A percentile compares a stretch with the other conserved stretches of the same genome.
phyloP scores from a whole-genome alignment of 2,113 vertebrate genomes.

The Tor tambroides region DNA sequence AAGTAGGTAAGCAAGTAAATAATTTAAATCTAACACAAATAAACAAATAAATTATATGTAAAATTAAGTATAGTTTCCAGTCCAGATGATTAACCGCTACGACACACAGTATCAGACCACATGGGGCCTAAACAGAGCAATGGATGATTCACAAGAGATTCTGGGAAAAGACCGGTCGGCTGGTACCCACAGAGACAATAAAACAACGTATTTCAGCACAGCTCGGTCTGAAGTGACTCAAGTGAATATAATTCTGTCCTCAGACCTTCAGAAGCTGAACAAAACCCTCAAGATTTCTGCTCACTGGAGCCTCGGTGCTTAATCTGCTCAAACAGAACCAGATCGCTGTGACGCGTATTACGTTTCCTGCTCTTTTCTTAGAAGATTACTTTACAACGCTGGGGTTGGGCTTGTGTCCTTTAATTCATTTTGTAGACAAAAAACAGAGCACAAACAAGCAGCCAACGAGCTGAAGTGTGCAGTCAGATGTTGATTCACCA shows the following conservation, averaged over 20 bases:
- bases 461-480: slow-evolving; percentile 7
- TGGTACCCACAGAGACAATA: slow-evolving; percentile 21
- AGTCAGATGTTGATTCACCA: slow-evolving; percentile 32
- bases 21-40: no score
- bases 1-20: no score
- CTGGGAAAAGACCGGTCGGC: slow-evolving; percentile 18
- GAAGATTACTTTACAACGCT: background rate
- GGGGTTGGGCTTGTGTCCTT: background rate
- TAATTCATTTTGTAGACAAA: slow-evolving; percentile 1
- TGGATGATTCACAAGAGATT: slow-evolving; percentile 20
- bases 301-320: background rate
- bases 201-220: background rate
- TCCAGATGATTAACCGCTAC: background rate
- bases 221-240: slow-evolving; percentile 17
- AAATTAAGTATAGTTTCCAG: background rate
- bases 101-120: background rate
- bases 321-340: background rate
- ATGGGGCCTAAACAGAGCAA: background rate
- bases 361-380: slow-evolving; percentile 4
- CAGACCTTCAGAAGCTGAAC: background rate
- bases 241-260: slow-evolving; percentile 17
- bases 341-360: background rate
- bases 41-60: no score
- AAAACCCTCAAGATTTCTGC: slow-evolving; percentile 13
- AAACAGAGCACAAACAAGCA: background rate